These are phyloP conservation scores for Meles meles DNA, from an alignment of 2,113 vertebrate genomes.

Conservation along the genomic window DNA sequence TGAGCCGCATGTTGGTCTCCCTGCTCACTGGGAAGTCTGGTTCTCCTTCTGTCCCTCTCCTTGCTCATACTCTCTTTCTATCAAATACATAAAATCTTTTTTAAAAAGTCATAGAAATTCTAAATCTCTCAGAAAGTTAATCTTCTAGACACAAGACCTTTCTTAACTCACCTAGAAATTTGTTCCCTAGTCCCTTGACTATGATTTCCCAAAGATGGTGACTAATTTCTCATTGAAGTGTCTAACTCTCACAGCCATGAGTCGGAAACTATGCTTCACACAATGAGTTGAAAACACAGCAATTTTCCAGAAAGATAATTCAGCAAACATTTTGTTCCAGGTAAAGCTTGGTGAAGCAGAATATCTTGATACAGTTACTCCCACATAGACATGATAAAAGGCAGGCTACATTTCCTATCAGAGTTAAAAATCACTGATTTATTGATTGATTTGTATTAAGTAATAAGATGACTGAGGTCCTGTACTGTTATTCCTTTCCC, in stretches of 20 bases:
- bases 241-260: background rate
- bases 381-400: background rate
- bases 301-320: background rate
- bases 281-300: background rate
- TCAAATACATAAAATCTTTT: too few species aligned
- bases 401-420: background rate
- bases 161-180: background rate
- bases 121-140: background rate
- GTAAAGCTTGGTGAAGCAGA: background rate
- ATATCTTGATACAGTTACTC: background rate
- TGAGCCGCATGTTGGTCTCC: too few species aligned
- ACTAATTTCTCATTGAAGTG: background rate
- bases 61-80: too few species aligned
- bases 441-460: background rate
- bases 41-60: too few species aligned
- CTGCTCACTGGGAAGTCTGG: too few species aligned
- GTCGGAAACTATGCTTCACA: background rate
- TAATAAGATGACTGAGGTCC: background rate
- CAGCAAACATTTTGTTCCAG: background rate
- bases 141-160: background rate
- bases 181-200: background rate
- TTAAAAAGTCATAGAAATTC: background rate
- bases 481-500: background rate
- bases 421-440: background rate
- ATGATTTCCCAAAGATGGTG: background rate